Evolutionary conservation across 2,888 invertebrate species (phyloP).

Genomic region (Macropis europaea): DNA sequence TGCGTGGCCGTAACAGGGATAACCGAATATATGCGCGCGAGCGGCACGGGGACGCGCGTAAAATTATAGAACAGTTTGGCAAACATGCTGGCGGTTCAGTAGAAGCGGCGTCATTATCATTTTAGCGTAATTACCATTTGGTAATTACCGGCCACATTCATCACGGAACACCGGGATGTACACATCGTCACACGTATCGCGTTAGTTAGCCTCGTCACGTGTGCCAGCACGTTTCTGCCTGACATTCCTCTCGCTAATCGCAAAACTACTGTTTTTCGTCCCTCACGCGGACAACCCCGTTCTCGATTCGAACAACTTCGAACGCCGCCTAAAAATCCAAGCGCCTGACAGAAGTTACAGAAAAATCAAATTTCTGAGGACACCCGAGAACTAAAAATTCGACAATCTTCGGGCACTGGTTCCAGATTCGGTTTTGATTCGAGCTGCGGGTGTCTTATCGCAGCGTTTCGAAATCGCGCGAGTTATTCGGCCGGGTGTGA

Average conservation of each 20-base stretch:
- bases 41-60: slow-evolving; percentile 9
- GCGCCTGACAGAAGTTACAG: too few species aligned
- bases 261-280: too few species aligned
- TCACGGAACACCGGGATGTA: slow-evolving; percentile 52
- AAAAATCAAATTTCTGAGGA: too few species aligned
- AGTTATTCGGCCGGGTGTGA: slow-evolving; percentile 21
- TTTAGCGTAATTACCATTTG: slow-evolving; percentile 65
- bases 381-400: too few species aligned
- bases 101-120: slow-evolving; percentile 63
- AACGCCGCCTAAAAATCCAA: too few species aligned
- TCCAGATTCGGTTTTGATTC: too few species aligned
- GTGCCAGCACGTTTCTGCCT: slow-evolving; percentile 8
- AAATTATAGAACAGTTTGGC: slow-evolving; percentile 63
- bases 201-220: slow-evolving; percentile 44
- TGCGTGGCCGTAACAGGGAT: slow-evolving; percentile 20
- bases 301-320: too few species aligned
- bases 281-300: too few species aligned
- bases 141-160: slow-evolving; percentile 62
- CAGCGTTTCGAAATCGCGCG: neutral
- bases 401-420: too few species aligned
- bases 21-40: slow-evolving; percentile 27
- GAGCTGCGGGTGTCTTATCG: too few species aligned
- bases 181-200: slow-evolving; percentile 46
- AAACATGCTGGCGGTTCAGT: slow-evolving; percentile 48
- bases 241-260: slow-evolving; percentile 4